These are phyloP conservation scores for Puntigrus tetrazona DNA, from an alignment of 2,113 vertebrate species.

Conservation along the genomic window DNA sequence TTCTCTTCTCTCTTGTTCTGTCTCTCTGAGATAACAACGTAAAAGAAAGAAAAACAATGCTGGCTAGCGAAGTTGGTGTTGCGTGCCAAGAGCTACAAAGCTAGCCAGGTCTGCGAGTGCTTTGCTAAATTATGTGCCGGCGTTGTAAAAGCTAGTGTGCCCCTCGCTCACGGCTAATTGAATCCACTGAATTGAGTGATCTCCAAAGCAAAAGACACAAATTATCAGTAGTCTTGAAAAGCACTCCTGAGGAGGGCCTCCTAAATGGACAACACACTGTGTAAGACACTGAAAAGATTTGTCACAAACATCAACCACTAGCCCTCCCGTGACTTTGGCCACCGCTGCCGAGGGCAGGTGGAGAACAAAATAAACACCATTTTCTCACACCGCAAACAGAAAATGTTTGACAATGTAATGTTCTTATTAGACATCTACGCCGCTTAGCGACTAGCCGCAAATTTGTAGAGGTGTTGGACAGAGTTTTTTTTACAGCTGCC, in stretches of 20 bases:
- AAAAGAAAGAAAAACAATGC: conserved; percentile 51
- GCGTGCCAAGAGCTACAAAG: conserved; percentile 41
- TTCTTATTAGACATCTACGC: neutral
- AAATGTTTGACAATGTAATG: neutral
- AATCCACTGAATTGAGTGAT: conserved; percentile 69
- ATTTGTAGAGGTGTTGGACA: conserved; percentile 7
- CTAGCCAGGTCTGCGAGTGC: conserved; percentile 41
- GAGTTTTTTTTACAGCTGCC: conserved; percentile 38
- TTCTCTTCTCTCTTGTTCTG: conserved; percentile 34
- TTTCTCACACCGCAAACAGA: conserved; percentile 63
- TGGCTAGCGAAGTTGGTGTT: conserved; percentile 45
- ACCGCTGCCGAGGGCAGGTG: conserved; percentile 55
- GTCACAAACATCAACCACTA: conserved; percentile 48
- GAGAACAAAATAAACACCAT: conserved; percentile 64
- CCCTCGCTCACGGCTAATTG: conserved; percentile 69
- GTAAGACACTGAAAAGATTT: conserved; percentile 50
- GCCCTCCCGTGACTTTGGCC: conserved; percentile 36
- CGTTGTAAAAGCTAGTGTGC: conserved; percentile 58
- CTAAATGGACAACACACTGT: conserved; percentile 51
- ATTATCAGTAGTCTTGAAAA: conserved; percentile 61
- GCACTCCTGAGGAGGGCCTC: conserved; percentile 45
- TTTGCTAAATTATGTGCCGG: conserved; percentile 59
- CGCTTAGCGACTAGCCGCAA: conserved; percentile 19
- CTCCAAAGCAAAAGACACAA: conserved; percentile 63
- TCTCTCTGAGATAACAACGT: conserved; percentile 49